These are phyloP conservation scores for Limnephilus rhombicus DNA, from an alignment of 2,888 invertebrate genomes.

Conservation along the genomic window DNA sequence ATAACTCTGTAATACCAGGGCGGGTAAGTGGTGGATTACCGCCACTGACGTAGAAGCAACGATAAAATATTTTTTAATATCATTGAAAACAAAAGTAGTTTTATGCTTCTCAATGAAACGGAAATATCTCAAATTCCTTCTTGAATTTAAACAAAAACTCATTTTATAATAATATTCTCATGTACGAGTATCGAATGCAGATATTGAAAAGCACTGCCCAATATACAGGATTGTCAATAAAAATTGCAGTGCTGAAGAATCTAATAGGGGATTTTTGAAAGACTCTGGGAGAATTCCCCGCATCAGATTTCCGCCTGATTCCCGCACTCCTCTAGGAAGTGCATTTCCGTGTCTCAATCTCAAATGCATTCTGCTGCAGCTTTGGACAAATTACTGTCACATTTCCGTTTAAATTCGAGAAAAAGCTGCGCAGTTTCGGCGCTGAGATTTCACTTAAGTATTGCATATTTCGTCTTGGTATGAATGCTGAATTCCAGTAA, in stretches of 20 bases:
- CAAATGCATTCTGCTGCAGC: not conserved
- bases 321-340: not conserved
- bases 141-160: not conserved
- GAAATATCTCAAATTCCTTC: not conserved
- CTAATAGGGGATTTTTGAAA: not conserved
- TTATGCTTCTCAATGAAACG: not conserved
- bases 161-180: not conserved
- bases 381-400: not conserved
- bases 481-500: not conserved
- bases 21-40: too few species aligned
- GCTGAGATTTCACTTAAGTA: not conserved
- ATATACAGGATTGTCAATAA: not conserved
- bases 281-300: not conserved
- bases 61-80: not conserved
- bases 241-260: not conserved
- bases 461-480: not conserved
- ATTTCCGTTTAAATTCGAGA: not conserved
- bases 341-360: not conserved
- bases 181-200: not conserved
- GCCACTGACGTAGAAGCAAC: too few species aligned
- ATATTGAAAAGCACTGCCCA: not conserved
- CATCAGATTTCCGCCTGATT: not conserved
- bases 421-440: not conserved
- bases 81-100: not conserved
- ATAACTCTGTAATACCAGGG: too few species aligned